Evolutionary conservation across 2,113 vertebrate genomes (phyloP), one percentile per base, ranked within the genome.

Genomic region (Spizaetus ornatus): DNA sequence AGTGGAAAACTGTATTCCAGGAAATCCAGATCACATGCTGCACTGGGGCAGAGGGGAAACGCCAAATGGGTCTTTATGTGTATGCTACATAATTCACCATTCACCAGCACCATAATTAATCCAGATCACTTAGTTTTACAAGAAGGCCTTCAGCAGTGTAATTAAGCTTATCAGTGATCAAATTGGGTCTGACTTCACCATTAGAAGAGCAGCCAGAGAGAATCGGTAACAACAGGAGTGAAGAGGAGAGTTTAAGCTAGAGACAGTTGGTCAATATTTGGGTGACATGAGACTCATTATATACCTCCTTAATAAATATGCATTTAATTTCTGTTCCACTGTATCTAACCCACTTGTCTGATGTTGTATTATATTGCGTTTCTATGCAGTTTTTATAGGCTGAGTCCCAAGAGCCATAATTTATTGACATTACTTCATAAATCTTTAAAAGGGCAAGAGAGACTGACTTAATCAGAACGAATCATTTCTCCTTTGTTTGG

Each of bases 391-490:
- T 94, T 90, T 95, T 87, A 80, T 91, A 95, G 83, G 73, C 88
- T 92, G 79, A 95, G 53, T 93, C 83, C 66, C 88, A 83, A 92
- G 73, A 93, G 90, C 66, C 62, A 67, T 85, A 45, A 91, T 95
- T 97, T 96, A 96, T 93, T 96, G 95, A 96, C 94, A 78, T 83
- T 80, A 61, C 63, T 91, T 95, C 70, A 95, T 95, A 91, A 95
- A 96, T 96, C 91, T 93, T 96, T 96, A 93, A 96, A 96, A 95
- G 90, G 94, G 77, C 88, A 95, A 80, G 86, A 87, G 56, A 95
- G 92, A 88, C 70, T 76, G 91, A 94, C 95, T 92, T 92, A 95
- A 92, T 97, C 95, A 95, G 93, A 93, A 86, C 1, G 1, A 93
- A 96, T 94, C 1, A 25, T 86, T 96, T 81, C 71, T 62, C 59